A percentile compares a stretch with the other conserved stretches of the same genome.
Conservation (phyloP, 2,113 vertebrate species). For the Corydoras sp. region DNA sequence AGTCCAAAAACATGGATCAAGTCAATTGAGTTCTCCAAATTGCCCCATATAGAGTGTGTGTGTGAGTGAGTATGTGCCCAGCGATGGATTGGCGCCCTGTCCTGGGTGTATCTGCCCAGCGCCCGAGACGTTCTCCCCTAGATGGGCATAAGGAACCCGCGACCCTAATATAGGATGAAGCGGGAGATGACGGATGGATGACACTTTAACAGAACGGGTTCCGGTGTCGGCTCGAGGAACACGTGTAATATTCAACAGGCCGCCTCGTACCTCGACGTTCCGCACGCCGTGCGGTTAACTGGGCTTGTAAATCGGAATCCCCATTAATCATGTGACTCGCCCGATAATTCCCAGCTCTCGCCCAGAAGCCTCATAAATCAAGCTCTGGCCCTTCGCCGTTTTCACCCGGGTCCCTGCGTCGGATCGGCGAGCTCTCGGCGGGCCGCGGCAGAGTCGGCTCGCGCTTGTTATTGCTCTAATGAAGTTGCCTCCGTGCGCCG, state of each 20-base stretch:
- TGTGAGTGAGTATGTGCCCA: too few relatives aligned
- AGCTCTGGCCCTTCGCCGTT: neutral
- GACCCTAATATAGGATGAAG: too few relatives aligned
- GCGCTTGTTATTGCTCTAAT: slow-evolving; percentile 28
- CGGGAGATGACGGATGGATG: too few relatives aligned
- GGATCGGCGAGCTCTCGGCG: slow-evolving; percentile 14
- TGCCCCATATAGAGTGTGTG: too few relatives aligned
- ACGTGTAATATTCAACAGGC: neutral
- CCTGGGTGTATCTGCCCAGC: too few relatives aligned
- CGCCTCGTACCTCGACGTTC: neutral
- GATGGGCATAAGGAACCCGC: too few relatives aligned
- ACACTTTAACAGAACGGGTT: too few relatives aligned
- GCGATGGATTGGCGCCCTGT: too few relatives aligned
- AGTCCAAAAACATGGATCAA: too few relatives aligned
- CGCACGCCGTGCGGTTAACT: neutral
- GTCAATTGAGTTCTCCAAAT: too few relatives aligned
- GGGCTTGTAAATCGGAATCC: neutral
- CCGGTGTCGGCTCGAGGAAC: neutral
- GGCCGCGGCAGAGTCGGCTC: slow-evolving; percentile 17
- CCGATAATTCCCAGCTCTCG: neutral
- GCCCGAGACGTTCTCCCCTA: too few relatives aligned
- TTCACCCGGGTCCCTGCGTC: neutral
- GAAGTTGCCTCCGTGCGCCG: slow-evolving; percentile 27
- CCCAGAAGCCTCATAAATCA: neutral
- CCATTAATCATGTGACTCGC: neutral